phyloP scores from a whole-genome alignment of 2,113 vertebrate genomes.

The Ceyx melanurus region DNA sequence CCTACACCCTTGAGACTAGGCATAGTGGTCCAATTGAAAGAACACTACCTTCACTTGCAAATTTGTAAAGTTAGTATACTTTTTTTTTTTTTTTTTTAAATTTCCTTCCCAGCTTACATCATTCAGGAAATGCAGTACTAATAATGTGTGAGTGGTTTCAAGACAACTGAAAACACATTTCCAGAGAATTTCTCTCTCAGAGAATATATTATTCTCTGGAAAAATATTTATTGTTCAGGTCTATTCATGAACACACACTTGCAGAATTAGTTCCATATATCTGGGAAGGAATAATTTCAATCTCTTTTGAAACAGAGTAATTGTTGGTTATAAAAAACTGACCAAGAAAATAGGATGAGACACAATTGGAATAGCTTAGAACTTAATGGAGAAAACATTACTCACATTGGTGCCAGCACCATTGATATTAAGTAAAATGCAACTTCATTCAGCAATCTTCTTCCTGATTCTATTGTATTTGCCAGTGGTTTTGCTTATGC shows the following conservation, averaged over 20 bases:
- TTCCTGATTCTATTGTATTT: constrained; percentile 17
- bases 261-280: constrained; percentile 53
- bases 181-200: neutral
- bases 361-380: constrained; percentile 28
- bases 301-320: neutral
- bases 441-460: neutral
- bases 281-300: neutral
- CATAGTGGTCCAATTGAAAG: neutral
- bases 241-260: constrained; percentile 19
- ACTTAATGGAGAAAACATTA: constrained; percentile 18
- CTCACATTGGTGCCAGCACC: neutral
- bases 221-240: constrained; percentile 51
- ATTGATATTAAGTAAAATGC: neutral
- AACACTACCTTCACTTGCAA: neutral
- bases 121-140: neutral
- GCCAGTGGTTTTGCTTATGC: neutral
- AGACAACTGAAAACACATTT: constrained; percentile 38
- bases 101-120: neutral
- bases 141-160: constrained; percentile 4
- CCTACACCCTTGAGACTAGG: neutral
- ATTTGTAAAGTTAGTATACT: neutral
- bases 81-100: neutral
- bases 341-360: constrained; percentile 1
- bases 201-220: constrained; percentile 31
- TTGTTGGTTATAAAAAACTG: neutral